Evolutionary conservation across 2,113 vertebrate genomes (phyloP), one percentile per base, ranked within the genome.

Genomic region (Bucco capensis): DNA sequence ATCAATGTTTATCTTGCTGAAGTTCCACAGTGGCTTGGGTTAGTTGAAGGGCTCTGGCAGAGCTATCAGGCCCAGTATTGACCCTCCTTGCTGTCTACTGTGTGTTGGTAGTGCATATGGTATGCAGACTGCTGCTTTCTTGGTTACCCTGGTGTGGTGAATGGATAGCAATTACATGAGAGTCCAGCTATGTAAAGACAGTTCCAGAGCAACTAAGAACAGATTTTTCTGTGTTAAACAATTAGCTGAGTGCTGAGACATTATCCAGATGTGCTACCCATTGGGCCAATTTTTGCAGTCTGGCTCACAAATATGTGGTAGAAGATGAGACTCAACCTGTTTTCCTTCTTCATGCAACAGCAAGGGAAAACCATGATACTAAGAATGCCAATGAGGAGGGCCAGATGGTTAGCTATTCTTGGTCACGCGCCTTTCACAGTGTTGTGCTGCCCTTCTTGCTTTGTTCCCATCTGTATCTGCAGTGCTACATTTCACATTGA

Each of bases 1-100:
- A 96, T 92, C 50, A 64, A 86, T 86, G 82, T 65, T 89, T 82
- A 50, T 87, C 66, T 92, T 96, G 60, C 85, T 56, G 49, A 56
- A 93, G 57, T 51, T 88, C 61, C 19, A 23, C 38, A 19, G 57
- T 70, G 83, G 61, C 53, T 83, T 91, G 87, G 77, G 50, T 95
- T 85, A 86, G 79, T 50, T 80, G 91, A 95, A 96, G 72, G 86
- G 91, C 46, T 46, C 64, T 66, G 71, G 28, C 66, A 83, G 72
- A 54, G 56, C 22, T 65, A 56, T 33, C 47, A 67, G 73, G 69
- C 46, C 64, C 40, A 42, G 49, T n/a, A 42, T 72, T 83, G 44
- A 37, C 28, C n/a, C 30, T 79, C 12, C 42, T 80, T 80, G 75
- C 53, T 23, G n/a, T 72, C 86, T 65, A 19, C 64, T 49, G n/a